Base-by-base conservation (phyloP, 2,888 invertebrate species). In the Oscheius sp. region DNA sequence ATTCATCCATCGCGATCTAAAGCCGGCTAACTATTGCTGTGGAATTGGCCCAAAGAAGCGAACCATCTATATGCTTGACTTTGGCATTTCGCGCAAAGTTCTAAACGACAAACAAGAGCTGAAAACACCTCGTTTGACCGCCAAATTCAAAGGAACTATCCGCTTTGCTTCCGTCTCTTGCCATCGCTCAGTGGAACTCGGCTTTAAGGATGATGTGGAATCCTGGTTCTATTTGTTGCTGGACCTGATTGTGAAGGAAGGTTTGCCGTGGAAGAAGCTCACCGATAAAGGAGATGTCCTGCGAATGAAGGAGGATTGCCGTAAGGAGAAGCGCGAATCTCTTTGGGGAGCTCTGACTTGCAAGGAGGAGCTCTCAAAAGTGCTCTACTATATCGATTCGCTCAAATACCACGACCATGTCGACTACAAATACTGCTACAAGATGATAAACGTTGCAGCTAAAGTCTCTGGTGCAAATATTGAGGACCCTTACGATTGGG, bases 141-240 rank as follows among this genome's bases (percentile, higher is more conserved):
- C 70, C 25, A 70, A 68, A 37, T 77, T 82, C 72, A 82, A 82
- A 63, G 84, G 84, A 33, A 84, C 84, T 2, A 78, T 84, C 23
- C 75, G 78, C 8, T 84, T 82, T 67, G 84, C 84, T n/a, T 73
- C 84, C 10, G 20, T 82, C 12, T 70, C 72, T 1, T 82, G 81
- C 61, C 84, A 84, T 69, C 46, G 55, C 29, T 73, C 68, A 55
- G 53, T 61, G 34, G 84, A 84, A 48, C 58, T 81, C 63, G 78
- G 79, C 6, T 72, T 72, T 48, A 81, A 81, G 65, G 84, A 84
- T 66, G 83, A 84, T 65, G 81, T 80, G 61, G 84, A 84, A 61
- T 76, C 75, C 17, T 84, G 84, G 84, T 75, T 82, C 75, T 84
- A 84, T 55, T 73, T 83, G 31, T 72, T 84, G 20, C 31, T 84